Evolutionary conservation across 2,888 invertebrate species (phyloP).

Genomic region (Hydropsyche betteni): DNA sequence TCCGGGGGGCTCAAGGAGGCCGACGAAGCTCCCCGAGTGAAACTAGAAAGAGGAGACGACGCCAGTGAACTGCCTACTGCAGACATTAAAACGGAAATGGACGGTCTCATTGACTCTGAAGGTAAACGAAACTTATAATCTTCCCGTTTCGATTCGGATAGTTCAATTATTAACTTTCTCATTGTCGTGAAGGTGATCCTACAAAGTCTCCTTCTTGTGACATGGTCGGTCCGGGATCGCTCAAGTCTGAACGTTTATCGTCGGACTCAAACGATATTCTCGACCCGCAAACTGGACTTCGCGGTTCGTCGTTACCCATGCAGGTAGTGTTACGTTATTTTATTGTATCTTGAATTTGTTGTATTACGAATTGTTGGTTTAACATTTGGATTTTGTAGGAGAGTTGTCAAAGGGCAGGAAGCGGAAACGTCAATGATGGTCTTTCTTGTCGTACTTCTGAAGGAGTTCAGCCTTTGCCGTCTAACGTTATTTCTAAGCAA

Average conservation of each 20-base stretch:
- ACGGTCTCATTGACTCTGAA: constrained; percentile 66
- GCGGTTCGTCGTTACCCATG: constrained; percentile 61
- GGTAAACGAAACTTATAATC: constrained; percentile 54
- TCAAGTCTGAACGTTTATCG: constrained; percentile 65
- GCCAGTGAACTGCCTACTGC: constrained; percentile 53
- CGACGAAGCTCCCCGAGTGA: constrained; percentile 59
- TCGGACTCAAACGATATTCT: constrained; percentile 66
- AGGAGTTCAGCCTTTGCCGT: constrained; percentile 76
- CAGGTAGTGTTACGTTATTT: constrained; percentile 56
- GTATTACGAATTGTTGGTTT: background rate
- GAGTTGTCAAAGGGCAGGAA: constrained; percentile 58
- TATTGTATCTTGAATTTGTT: background rate
- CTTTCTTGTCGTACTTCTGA: constrained; percentile 63
- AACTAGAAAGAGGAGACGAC: constrained; percentile 59
- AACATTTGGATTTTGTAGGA: constrained; percentile 39
- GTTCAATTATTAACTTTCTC: background rate
- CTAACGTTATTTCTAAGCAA: constrained; percentile 82
- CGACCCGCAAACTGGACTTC: constrained; percentile 65
- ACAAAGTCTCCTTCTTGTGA: constrained; percentile 66
- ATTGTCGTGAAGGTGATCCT: constrained; percentile 59
- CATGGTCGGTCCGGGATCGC: constrained; percentile 64
- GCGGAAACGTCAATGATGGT: constrained; percentile 61
- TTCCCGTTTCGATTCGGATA: too few relatives aligned
- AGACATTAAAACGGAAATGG: constrained; percentile 65
- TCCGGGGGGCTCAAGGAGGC: constrained; percentile 54